Conservation (phyloP, 2,888 invertebrate genomes). For the Cyrtodaria siliqua region DNA sequence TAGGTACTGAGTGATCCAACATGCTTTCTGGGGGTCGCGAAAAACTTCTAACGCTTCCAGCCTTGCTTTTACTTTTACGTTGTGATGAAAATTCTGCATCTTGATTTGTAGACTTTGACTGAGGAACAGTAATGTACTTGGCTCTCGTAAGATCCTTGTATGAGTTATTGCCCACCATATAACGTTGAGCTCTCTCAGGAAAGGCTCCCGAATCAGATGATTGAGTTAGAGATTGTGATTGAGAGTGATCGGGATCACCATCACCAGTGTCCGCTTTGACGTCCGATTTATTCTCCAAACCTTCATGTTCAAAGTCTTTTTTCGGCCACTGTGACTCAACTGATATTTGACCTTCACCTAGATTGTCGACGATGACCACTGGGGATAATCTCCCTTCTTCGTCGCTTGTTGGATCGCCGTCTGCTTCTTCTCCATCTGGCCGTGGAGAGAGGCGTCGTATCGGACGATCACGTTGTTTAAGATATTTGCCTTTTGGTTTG, state of each 20-base stretch:
- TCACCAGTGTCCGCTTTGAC: neutral
- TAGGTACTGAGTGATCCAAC: neutral
- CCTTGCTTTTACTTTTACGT: neutral
- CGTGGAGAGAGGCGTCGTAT: conserved; percentile 29
- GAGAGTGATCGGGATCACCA: neutral
- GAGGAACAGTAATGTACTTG: conserved; percentile 69
- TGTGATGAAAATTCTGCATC: neutral
- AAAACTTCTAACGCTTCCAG: conserved; percentile 20
- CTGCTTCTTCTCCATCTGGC: neutral
- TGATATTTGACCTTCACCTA: conserved; percentile 52
- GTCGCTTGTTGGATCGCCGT: neutral
- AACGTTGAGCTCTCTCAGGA: conserved; percentile 47
- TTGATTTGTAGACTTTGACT: conserved; percentile 18
- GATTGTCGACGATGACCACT: conserved; percentile 48
- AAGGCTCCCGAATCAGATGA: conserved; percentile 7
- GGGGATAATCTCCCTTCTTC: conserved; percentile 16
- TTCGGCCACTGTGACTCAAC: conserved; percentile 38
- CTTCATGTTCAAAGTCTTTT: neutral
- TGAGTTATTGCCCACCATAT: conserved; percentile 49
- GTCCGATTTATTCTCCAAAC: neutral
- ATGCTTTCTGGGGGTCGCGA: neutral
- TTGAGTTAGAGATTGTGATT: conserved; percentile 10
- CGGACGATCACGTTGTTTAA: conserved; percentile 48
- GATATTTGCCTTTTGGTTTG: conserved; percentile 51
- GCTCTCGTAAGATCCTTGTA: conserved; percentile 52